These are phyloP conservation scores for Megalops atlanticus DNA, from an alignment of 2,113 vertebrate genomes.

Conservation along the genomic window DNA sequence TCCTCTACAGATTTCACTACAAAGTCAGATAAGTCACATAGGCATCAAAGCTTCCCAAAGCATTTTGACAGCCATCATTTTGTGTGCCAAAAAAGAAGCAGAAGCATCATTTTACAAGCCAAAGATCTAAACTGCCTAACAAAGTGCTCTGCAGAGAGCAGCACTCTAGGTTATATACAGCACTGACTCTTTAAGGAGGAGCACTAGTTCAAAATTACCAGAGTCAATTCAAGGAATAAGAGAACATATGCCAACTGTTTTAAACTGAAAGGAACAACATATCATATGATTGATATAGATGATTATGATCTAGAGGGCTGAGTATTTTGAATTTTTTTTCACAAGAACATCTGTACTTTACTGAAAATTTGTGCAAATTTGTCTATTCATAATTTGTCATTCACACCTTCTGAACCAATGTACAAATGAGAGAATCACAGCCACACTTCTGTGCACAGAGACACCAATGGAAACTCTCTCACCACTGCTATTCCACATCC, in stretches of 20 bases:
- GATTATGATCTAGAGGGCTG: neutral
- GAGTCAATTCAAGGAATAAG: neutral
- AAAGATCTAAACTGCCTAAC: neutral
- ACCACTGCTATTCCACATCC: no score
- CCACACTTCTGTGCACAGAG: no score
- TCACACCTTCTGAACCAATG: no score
- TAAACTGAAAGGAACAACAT: neutral
- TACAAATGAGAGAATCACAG: no score
- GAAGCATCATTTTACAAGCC: no score
- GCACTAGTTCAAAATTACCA: no score
- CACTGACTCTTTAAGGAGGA: neutral
- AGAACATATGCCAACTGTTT: neutral
- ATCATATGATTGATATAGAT: neutral
- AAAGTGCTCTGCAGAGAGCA: neutral
- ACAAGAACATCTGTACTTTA: neutral
- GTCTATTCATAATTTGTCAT: no score
- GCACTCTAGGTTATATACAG: neutral
- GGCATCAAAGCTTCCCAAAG: neutral
- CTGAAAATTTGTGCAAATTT: no score
- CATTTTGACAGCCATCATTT: neutral
- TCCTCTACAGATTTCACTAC: neutral
- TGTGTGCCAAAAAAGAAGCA: no score
- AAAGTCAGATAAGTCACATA: neutral
- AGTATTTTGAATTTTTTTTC: no score
- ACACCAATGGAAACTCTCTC: no score